Evolutionary conservation across 92 coral and sea anemone species (phyloP).

Genomic region (Palythoa grandis): DNA sequence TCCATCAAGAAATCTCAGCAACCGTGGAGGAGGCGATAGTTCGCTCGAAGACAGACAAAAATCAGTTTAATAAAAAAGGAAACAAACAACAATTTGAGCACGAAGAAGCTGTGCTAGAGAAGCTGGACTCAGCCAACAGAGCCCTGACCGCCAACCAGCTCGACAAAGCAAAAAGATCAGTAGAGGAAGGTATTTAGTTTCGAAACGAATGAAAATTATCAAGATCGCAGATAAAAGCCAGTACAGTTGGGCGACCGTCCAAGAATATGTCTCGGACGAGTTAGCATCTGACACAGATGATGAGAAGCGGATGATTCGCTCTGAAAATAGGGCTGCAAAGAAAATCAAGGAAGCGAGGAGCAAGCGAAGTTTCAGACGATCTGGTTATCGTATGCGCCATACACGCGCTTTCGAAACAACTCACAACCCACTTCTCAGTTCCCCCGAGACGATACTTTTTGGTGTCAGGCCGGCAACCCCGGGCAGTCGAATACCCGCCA

Average conservation of each 20-base stretch:
- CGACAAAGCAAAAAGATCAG: conserved; percentile 7
- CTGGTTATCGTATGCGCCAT: neutral
- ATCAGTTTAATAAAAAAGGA: conserved; percentile 14
- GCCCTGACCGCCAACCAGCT: neutral
- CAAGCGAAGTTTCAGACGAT: conserved; percentile 1
- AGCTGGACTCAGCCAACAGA: conserved; percentile 9
- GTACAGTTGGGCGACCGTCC: too few species aligned
- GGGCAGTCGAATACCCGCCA: neutral
- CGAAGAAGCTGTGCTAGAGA: conserved; percentile 10
- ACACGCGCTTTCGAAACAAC: neutral
- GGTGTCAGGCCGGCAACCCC: neutral
- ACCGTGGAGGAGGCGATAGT: neutral
- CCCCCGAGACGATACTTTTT: neutral
- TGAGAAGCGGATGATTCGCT: conserved; percentile 42
- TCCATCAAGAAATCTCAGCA: neutral
- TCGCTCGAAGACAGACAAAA: neutral
- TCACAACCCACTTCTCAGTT: neutral
- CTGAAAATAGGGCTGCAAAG: conserved; percentile 33
- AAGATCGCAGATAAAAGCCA: too few species aligned
- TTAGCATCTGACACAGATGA: too few species aligned
- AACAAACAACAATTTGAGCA: conserved; percentile 19
- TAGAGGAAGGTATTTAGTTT: conserved; percentile 47
- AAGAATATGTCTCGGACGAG: too few species aligned
- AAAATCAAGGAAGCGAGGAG: conserved; percentile 25
- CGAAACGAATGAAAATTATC: conserved; percentile 44